These are phyloP conservation scores for Champsocephalus esox DNA, from an alignment of 2,797 vertebrate species.

Conservation along the genomic window DNA sequence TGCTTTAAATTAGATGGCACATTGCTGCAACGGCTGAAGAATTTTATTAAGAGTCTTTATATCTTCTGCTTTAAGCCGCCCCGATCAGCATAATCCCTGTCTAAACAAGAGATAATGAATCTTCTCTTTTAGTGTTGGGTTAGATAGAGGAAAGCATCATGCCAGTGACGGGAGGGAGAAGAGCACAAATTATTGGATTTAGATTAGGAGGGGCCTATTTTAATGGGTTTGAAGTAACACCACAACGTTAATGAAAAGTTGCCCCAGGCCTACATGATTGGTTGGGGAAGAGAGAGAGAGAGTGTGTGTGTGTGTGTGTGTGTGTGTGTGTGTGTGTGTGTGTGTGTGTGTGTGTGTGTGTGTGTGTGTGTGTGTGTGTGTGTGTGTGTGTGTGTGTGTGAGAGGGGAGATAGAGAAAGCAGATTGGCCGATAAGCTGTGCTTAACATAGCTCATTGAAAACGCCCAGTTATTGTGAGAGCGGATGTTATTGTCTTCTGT, in stretches of 20 bases:
- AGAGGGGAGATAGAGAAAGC: constrained; percentile 26
- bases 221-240: constrained; percentile 83
- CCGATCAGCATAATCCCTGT: constrained; percentile 85
- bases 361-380: constrained; percentile 25
- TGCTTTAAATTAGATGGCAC: constrained; percentile 78
- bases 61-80: constrained; percentile 78
- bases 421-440: constrained; percentile 57
- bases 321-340: constrained; percentile 15
- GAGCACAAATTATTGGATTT: constrained; percentile 86
- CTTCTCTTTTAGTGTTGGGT: constrained; percentile 71
- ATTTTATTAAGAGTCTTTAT: constrained; percentile 87
- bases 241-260: constrained; percentile 78
- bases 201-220: constrained; percentile 81
- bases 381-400: neutral
- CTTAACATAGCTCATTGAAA: constrained; percentile 50
- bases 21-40: constrained; percentile 76
- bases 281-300: constrained; percentile 18
- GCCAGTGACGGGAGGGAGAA: constrained; percentile 66
- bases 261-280: constrained; percentile 54
- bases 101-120: constrained; percentile 89
- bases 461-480: constrained; percentile 37
- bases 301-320: constrained; percentile 16
- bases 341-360: constrained; percentile 4
- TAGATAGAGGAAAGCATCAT: constrained; percentile 68
- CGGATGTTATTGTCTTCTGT: constrained; percentile 36